Evolutionary conservation across 2,113 vertebrate genomes (phyloP).

Genomic region (Callopanchax toddi): DNA sequence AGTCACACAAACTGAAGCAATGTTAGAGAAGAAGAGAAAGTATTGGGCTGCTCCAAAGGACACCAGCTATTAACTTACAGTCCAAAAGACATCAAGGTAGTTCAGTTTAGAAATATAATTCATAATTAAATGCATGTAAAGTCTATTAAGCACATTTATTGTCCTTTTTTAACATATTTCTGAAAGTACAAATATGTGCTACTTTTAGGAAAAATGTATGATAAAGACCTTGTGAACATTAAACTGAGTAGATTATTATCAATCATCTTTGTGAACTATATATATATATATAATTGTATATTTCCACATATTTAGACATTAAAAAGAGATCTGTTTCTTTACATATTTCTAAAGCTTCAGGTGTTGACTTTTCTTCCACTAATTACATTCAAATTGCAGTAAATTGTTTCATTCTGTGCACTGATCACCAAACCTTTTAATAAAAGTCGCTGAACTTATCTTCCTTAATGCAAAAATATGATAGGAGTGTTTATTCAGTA

Average conservation of each 20-base stretch:
- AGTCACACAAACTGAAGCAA: slow-evolving; percentile 76
- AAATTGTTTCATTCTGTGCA: too few relatives aligned
- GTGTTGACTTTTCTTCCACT: too few relatives aligned
- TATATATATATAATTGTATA: background rate
- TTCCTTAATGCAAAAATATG: background rate
- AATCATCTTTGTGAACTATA: background rate
- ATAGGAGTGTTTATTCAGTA: background rate
- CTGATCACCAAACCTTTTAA: background rate
- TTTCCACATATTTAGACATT: background rate
- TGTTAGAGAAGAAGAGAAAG: slow-evolving; percentile 60
- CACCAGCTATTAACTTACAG: slow-evolving; percentile 16
- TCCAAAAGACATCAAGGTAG: background rate
- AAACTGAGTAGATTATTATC: too few relatives aligned
- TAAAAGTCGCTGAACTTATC: background rate
- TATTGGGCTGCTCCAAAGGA: slow-evolving; percentile 7
- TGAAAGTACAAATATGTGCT: too few relatives aligned
- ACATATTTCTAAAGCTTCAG: too few relatives aligned
- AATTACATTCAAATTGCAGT: too few relatives aligned
- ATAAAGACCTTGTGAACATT: too few relatives aligned
- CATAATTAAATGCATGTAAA: too few relatives aligned
- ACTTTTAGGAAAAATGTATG: too few relatives aligned
- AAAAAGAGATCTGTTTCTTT: too few relatives aligned
- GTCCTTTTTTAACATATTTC: too few relatives aligned
- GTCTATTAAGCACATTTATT: too few relatives aligned
- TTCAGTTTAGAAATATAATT: background rate